phyloP scores from a whole-genome alignment of 2,797 vertebrate genomes.

The Bucorvus abyssinicus region DNA sequence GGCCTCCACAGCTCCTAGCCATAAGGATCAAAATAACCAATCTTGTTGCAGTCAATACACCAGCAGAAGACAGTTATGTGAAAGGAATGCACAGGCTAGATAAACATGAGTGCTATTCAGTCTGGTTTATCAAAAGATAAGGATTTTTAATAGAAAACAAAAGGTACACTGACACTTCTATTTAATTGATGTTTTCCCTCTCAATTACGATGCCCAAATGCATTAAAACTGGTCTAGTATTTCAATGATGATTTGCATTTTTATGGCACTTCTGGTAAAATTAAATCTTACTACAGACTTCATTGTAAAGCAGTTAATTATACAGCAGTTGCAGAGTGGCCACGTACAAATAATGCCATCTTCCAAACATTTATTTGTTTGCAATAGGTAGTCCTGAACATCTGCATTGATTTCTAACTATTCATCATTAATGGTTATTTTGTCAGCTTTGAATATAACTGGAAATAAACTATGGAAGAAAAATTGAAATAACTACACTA shows the following conservation, averaged over 20 bases:
- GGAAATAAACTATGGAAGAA: neutral
- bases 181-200: neutral
- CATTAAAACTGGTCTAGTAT: neutral
- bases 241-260: neutral
- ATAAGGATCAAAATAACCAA: neutral
- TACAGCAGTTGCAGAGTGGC: neutral
- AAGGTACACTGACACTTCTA: neutral
- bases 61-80: fast-evolving
- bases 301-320: neutral
- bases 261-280: neutral
- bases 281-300: neutral
- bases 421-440: neutral
- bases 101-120: neutral
- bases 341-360: neutral
- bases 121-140: neutral
- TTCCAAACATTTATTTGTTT: neutral
- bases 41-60: neutral
- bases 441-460: neutral
- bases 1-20: neutral
- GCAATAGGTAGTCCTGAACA: neutral
- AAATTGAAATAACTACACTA: neutral
- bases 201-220: neutral
- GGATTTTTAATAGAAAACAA: neutral
- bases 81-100: neutral
- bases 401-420: neutral